Base-by-base conservation (phyloP, 2,888 invertebrate species). In the Agonopterix alstromeriana region DNA sequence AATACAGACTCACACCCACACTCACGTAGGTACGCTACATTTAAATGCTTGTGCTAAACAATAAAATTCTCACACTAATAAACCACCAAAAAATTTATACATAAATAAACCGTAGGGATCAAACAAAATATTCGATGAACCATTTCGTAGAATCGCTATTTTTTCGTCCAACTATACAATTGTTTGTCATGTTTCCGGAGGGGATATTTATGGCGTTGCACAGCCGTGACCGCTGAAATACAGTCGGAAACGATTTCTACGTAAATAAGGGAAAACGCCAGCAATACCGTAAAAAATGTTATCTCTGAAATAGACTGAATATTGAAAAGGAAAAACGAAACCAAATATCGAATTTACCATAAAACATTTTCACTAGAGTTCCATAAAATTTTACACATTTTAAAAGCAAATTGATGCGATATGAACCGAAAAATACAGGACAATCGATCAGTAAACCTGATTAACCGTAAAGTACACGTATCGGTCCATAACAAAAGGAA, bases 161-260 rank as follows among this genome's bases (percentile, higher is more conserved):
- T 72, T 76, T 76, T 76, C 70, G 68, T 65, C 61, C 64, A 56
- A 70, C 70, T 65, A 67, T 67, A 70, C 74, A 71, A 77, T 78
- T 76, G 78, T 77, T 76, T 73, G 77, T 73, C 74, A 77, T 71
- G 73, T 71, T 76, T 79, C 79, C 77, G 77, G 44, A 56, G 60
- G 60, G 65, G 61, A 69, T 66, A 76, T 78, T 79, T 77, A 78
- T 73, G 65, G 69, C 66, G 52, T 54, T 63, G 65, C 70, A 65
- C 60, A 59, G 62, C 64, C 61, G 69, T 68, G 73, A 64, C 62
- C 63, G 60, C 55, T 57, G 66, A 67, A 65, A 70, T 59, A 67
- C 62, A 71, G 66, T 63, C 67, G 77, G 72, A 76, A 73, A 60
- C 68, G 64, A 68, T 71, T 65, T 66, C 67, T 66, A 60, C 65